Evolutionary conservation across 1,140 invertebrate species (phyloP), one percentile per base, ranked within the genome.

Genomic region (Drosophila ironensis): DNA sequence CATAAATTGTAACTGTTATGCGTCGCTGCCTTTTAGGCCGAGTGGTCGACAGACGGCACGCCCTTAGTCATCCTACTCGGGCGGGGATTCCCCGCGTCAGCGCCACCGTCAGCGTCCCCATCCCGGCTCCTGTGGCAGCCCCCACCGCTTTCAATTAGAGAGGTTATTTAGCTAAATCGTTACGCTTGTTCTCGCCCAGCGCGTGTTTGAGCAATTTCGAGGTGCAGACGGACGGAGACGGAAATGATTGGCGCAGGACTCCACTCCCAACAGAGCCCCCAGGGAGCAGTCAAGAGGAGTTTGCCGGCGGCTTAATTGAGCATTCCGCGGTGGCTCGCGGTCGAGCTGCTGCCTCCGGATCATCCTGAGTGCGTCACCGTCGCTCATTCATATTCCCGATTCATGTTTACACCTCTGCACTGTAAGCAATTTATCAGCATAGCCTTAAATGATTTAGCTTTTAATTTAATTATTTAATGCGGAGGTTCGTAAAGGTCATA

Each of bases 1-100:
- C 80, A 87, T 86, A 86, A 86, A 86, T 86, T 86, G 81, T 86
- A 80, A 86, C 80, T 80, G 80, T 86, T 86, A 86, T 86, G 80
- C 81, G 80, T 66, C 75, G 71, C 61, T 86, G 80, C 75, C 80
- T 86, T 86, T 86, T 86, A 86, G 68, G 30, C 74, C 38, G 67
- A 87, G 80, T 70, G 35, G 73, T 77, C 72, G 78, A 56, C 73
- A 86, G 76, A 64, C 59, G 71, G 71, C 80, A 68, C 75, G 54
- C 74, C 57, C 51, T 59, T 64, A 74, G 67, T 24, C 19, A 35
- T 46, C 22, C 40, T 16, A 25, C 25, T 11, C 27, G 30, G 48
- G 24, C 9, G 28, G 28, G 37, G 28, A 45, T 19, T 24, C 37
- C 22, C 48, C 14, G 7, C 30, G n/a, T n/a, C n/a, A n/a, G n/a